phyloP scores from a whole-genome alignment of 2,113 vertebrate genomes.

The Aptenodytes patagonicus region DNA sequence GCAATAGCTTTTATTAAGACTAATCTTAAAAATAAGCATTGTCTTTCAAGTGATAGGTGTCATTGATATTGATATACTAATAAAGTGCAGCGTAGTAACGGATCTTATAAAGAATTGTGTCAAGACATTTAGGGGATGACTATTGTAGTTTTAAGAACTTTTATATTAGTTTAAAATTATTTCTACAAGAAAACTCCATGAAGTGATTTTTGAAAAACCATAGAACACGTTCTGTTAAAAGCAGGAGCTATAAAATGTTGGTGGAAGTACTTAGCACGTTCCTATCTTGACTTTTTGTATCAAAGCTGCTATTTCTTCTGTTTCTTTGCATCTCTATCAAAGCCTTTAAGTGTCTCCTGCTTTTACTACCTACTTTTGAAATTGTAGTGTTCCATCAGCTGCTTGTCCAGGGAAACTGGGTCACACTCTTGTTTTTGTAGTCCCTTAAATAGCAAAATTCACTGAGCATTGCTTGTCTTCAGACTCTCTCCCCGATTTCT shows the following conservation, averaged over 20 bases:
- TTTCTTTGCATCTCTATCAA: background rate
- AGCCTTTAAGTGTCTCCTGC: background rate
- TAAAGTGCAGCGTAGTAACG: background rate
- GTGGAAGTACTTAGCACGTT: background rate
- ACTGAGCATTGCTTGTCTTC: background rate
- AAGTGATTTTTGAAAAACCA: background rate
- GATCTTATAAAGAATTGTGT: background rate
- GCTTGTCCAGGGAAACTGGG: background rate
- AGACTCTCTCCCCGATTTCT: background rate
- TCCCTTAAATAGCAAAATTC: background rate
- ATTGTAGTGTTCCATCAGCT: background rate
- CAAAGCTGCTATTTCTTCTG: background rate
- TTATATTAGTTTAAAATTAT: background rate
- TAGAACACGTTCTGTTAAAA: background rate
- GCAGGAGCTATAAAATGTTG: background rate
- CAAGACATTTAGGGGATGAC: background rate
- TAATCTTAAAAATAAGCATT: conserved; percentile 4
- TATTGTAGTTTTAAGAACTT: background rate
- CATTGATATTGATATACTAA: background rate
- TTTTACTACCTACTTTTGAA: background rate
- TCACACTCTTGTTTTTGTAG: background rate
- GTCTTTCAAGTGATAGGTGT: background rate
- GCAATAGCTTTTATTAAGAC: conserved; percentile 24
- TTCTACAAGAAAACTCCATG: background rate
- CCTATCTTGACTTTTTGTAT: background rate